Conservation (phyloP, 2,797 vertebrate genomes). For the Otus scops region DNA sequence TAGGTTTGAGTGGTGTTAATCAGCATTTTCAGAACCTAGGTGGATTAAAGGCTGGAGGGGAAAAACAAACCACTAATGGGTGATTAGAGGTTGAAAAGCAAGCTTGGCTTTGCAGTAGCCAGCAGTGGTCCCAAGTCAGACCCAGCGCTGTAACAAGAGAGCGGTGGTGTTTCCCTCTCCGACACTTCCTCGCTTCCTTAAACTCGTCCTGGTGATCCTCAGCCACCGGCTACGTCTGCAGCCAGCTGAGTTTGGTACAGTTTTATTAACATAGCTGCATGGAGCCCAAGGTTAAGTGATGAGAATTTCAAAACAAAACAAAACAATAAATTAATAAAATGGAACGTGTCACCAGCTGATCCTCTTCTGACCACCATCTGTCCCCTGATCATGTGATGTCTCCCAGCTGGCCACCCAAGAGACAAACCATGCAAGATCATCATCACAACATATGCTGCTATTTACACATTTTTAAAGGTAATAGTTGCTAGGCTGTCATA, state of each 20-base stretch:
- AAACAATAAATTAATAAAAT: constrained; percentile 61
- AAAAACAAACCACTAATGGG: not conserved
- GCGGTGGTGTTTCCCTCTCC: fast-evolving
- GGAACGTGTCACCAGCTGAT: constrained; percentile 63
- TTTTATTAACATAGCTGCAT: not conserved
- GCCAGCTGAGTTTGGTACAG: not conserved
- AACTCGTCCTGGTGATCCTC: not conserved
- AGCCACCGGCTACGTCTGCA: not conserved
- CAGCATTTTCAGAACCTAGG: not conserved
- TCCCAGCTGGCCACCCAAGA: constrained; percentile 67
- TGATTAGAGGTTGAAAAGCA: not conserved
- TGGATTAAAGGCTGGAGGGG: not conserved
- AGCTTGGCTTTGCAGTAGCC: not conserved
- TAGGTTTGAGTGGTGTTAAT: not conserved
- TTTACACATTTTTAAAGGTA: constrained; percentile 66
- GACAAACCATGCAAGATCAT: constrained; percentile 55
- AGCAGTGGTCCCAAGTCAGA: not conserved
- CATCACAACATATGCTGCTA: constrained; percentile 62
- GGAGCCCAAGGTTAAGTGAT: constrained; percentile 38
- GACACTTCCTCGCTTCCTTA: not conserved
- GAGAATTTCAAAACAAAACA: constrained; percentile 11
- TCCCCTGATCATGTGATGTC: constrained; percentile 60
- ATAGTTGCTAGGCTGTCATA: constrained; percentile 47
- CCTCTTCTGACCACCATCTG: constrained; percentile 71
- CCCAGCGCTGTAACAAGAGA: not conserved